Base-by-base conservation (phyloP, 2,113 vertebrate genomes). In the Poeciliopsis prolifica region DNA sequence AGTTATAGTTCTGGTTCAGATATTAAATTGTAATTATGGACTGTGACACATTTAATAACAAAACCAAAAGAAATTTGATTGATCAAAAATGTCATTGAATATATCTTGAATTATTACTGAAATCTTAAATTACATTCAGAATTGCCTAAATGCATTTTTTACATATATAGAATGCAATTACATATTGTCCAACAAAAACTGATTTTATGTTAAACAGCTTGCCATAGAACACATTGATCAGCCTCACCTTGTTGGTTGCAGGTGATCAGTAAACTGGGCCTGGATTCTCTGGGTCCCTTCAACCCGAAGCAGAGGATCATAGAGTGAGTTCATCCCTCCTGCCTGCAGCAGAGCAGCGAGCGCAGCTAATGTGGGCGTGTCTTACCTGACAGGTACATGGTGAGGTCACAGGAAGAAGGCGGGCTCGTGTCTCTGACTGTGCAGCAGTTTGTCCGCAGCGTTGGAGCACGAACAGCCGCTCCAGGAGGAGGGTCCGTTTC, bases 401-500 rank as follows among this genome's bases (percentile, higher is more conserved):
- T 98, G 5, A 85, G 78, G 48, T 86, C 84, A 3, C 63, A 88
- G 64, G 89, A 84, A 0, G 92, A 87, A 0, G 3, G 37, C 0
- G 72, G 74, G 13, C 91, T 99, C 75, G 88, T 84, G 15, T 93
- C 95, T 75, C 91, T 94, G 80, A 90, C 97, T 0, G 83, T 98
- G 78, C 62, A 61, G 0, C 54, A 89, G 78, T 99, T 99, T 0
- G 92, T 98, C 44, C 90, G 14, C 0, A 96, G 94, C 0, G 96
- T 99, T 0, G 96, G 95, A 0, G 95, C 95, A 2, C 95, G 97
- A 63, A 95, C 97, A 0, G 94, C 96, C 0, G 95, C 96, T 0
- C 98, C 97, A 0, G 98, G 97, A 4, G 98, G 98, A n/a, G 97
- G 97, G 58, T 99, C 97, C 0, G 98, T 99, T 31, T 95, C 97